phyloP scores from a whole-genome alignment of 2,797 vertebrate species.

The Peromyscus attwateri region DNA sequence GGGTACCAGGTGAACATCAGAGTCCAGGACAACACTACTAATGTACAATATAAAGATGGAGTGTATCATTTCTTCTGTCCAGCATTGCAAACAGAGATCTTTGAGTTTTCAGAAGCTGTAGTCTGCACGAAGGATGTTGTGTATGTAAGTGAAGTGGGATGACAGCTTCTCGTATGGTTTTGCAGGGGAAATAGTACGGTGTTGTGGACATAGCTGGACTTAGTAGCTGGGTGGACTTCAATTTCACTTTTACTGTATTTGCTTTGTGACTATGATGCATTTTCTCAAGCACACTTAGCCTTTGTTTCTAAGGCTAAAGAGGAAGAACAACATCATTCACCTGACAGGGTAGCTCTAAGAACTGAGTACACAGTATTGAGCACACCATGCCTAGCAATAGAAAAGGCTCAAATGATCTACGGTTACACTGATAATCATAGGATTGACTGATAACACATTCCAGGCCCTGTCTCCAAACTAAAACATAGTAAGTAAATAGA shows the following conservation, averaged over 20 bases:
- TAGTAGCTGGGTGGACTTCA: background rate
- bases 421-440: background rate
- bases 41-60: background rate
- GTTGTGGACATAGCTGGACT: background rate
- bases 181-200: background rate
- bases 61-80: slow-evolving; percentile 79
- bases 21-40: slow-evolving; percentile 66
- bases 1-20: slow-evolving; percentile 77
- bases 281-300: background rate
- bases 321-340: too few species aligned
- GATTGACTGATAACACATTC: background rate
- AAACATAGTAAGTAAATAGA: background rate
- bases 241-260: background rate
- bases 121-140: slow-evolving; percentile 85
- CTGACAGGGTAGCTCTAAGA: background rate
- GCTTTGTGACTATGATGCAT: background rate
- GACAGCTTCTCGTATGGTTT: background rate
- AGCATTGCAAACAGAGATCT: background rate
- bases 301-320: slow-evolving; percentile 1
- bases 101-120: slow-evolving; percentile 61
- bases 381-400: background rate
- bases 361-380: background rate
- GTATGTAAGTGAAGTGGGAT: slow-evolving; percentile 84
- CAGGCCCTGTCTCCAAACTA: background rate
- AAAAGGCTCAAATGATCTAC: background rate